Evolutionary conservation across 37 sponge, comb jelly and placozoan genomes (phyloP).

Genomic region (Axinella damicornis): DNA sequence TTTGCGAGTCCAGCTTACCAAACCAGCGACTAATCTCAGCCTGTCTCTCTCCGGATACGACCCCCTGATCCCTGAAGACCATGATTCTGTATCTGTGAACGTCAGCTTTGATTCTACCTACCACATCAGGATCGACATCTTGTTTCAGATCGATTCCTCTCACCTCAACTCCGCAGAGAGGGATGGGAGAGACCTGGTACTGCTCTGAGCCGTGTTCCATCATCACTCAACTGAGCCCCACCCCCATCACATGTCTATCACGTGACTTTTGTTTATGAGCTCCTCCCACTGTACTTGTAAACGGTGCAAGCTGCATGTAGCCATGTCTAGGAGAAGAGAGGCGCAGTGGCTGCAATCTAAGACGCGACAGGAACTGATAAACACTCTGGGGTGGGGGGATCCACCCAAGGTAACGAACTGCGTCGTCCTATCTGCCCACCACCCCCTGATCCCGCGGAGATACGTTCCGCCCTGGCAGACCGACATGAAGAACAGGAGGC

Average conservation of each 20-base stretch:
- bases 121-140: not conserved
- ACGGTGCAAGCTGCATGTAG: no score
- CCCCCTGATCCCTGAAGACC: slow-evolving; percentile 20
- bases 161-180: slow-evolving; percentile 31
- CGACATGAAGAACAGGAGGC: slow-evolving; percentile 83
- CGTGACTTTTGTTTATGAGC: no score
- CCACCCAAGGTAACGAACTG: not conserved
- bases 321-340: no score
- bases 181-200: slow-evolving; percentile 7
- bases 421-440: slow-evolving; percentile 54
- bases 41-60: slow-evolving; percentile 19
- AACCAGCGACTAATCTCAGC: slow-evolving; percentile 49
- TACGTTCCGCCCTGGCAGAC: slow-evolving; percentile 87
- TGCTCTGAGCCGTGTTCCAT: not conserved
- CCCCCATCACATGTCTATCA: not conserved
- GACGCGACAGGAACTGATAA: not conserved
- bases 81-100: slow-evolving; percentile 19
- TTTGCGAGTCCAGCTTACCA: slow-evolving; percentile 42
- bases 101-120: slow-evolving; percentile 18
- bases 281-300: no score
- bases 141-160: slow-evolving; percentile 16
- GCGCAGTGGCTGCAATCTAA: not conserved
- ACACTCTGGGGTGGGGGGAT: not conserved
- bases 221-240: not conserved
- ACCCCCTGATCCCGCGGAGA: slow-evolving; percentile 80